Conservation (phyloP, 2,797 vertebrate species). For the Crocidura indochinensis region DNA sequence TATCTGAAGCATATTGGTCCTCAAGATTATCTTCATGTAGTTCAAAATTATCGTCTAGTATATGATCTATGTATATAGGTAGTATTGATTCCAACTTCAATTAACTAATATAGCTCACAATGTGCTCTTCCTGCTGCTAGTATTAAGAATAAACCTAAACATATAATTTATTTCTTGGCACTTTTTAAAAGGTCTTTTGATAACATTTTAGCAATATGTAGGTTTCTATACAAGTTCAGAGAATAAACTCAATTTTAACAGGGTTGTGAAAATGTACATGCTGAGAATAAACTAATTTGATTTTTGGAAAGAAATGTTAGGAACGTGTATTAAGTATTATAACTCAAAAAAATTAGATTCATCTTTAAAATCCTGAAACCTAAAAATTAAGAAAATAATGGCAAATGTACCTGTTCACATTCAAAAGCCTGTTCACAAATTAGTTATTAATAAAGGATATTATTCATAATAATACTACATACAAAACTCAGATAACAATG, state of each 20-base stretch:
- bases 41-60: constrained; percentile 83
- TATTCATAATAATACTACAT: not conserved
- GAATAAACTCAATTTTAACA: constrained; percentile 79
- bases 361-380: constrained; percentile 66
- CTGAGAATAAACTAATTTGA: constrained; percentile 80
- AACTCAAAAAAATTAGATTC: constrained; percentile 72
- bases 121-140: constrained; percentile 86
- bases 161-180: constrained; percentile 83
- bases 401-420: constrained; percentile 57
- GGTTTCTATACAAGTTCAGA: constrained; percentile 80
- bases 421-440: constrained; percentile 11
- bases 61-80: constrained; percentile 83
- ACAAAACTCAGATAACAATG: constrained; percentile 6
- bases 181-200: constrained; percentile 84
- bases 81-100: constrained; percentile 83
- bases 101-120: constrained; percentile 85
- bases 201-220: constrained; percentile 85
- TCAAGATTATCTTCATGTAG: constrained; percentile 81
- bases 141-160: constrained; percentile 86
- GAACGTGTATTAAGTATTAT: constrained; percentile 70
- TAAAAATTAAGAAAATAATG: constrained; percentile 63
- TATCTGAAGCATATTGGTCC: constrained; percentile 75
- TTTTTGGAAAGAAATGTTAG: constrained; percentile 79
- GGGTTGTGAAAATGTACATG: constrained; percentile 73
- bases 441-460: constrained; percentile 50